These are phyloP conservation scores for Campopleginae sp. DNA, from an alignment of 2,888 invertebrate species.

Conservation along the genomic window DNA sequence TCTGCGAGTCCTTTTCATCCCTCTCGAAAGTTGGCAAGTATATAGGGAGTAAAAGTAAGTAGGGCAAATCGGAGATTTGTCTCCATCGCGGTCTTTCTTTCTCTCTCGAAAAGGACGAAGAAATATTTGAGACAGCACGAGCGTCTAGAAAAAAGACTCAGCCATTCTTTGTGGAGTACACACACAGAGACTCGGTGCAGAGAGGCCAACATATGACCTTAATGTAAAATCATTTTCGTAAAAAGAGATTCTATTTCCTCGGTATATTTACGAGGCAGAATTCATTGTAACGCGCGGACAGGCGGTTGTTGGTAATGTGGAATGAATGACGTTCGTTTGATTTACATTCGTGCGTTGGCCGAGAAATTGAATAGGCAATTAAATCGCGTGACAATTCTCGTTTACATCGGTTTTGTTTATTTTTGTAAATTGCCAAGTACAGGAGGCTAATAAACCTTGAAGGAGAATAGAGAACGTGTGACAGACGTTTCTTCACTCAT, in stretches of 20 bases:
- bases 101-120: slow-evolving; percentile 15
- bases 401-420: background rate
- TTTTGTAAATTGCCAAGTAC: background rate
- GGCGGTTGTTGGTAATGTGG: background rate
- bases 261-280: background rate
- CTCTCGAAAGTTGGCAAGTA: slow-evolving; percentile 41
- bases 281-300: background rate
- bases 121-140: slow-evolving; percentile 1
- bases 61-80: slow-evolving; percentile 34
- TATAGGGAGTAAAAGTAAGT: slow-evolving; percentile 18
- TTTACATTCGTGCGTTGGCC: background rate
- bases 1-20: background rate
- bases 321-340: background rate
- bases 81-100: slow-evolving; percentile 12
- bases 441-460: background rate
- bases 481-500: slow-evolving; percentile 36
- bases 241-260: background rate
- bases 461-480: slow-evolving; percentile 5
- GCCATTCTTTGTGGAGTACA: background rate
- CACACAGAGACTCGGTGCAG: background rate
- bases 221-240: background rate
- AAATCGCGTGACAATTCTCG: background rate
- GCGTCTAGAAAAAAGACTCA: slow-evolving; percentile 2
- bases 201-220: background rate
- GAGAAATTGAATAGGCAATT: background rate